phyloP scores from a whole-genome alignment of 2,888 invertebrate genomes.

The Megaustenia siamemsis region DNA sequence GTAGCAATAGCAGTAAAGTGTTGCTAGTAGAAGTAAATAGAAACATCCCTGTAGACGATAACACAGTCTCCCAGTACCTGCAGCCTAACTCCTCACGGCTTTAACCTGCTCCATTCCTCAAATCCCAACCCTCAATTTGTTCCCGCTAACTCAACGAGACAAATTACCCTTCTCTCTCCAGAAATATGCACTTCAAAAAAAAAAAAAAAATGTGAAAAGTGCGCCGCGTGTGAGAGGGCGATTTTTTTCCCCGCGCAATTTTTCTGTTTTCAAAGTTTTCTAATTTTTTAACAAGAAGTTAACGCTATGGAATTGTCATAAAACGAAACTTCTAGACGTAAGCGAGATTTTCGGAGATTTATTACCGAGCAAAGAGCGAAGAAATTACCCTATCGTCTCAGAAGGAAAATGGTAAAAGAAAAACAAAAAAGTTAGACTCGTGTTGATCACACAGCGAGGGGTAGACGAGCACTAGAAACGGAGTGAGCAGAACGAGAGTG shows the following conservation, averaged over 20 bases:
- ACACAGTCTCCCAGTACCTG: background rate
- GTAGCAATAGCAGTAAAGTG: too few relatives aligned
- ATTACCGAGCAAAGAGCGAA: background rate
- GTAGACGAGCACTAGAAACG: background rate
- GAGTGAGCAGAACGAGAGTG: background rate
- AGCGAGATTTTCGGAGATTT: background rate
- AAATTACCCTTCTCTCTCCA: background rate
- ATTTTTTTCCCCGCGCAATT: background rate
- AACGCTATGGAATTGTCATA: conserved; percentile 29
- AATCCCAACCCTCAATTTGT: background rate
- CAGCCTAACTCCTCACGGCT: background rate
- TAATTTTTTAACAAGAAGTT: conserved; percentile 13
- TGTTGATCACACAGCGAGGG: background rate
- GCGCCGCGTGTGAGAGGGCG: background rate
- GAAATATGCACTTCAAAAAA: background rate
- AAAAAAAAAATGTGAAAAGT: background rate
- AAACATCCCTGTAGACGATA: background rate
- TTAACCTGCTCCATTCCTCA: background rate
- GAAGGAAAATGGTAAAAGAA: background rate
- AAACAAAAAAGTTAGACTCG: background rate
- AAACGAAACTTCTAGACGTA: background rate
- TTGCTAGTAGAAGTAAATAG: too few relatives aligned
- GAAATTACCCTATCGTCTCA: background rate
- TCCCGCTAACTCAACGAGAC: background rate
- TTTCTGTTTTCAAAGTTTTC: background rate